Base-by-base conservation (phyloP, 2,797 vertebrate genomes). In the Harpagifer antarcticus region DNA sequence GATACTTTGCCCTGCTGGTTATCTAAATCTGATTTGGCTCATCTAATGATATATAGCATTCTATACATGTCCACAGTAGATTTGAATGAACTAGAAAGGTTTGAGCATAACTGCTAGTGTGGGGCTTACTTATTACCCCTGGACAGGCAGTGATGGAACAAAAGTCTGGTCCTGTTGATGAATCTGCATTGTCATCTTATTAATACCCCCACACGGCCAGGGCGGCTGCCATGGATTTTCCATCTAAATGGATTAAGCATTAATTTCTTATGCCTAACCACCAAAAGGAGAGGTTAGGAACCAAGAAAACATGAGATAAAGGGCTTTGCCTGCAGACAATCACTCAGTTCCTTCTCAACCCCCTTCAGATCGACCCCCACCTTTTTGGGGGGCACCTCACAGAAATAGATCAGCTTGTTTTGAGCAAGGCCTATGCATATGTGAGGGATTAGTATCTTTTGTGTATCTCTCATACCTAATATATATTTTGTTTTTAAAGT, bases 171-270 rank as follows among this genome's bases (percentile, higher is more conserved):
- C 65, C 79, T 76, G 50, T 73, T 92, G 92, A 94, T 93, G 85
- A 91, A 93, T 93, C 86, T 92, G 81, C 92, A 88, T 88, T 81
- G 87, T 92, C 92, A 94, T 90, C 83, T 88, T 89, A 93, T 92
- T 94, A 94, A 93, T 93, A 90, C 88, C 81, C 73, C 68, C 82
- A 86, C 84, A 88, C 62, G 27, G 76, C 69, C 60, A 50, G 37
- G 79, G 80, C 61, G 72, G 76, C 86, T 81, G 70, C 82, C 83
- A 92, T 93, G 87, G 91, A 92, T 94, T 94, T 95, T 91, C 90
- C 86, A 88, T 94, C 92, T 88, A 89, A 94, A 93, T 77, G 86
- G 90, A 94, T 95, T 94, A 94, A 82, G 85, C 87, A 87, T 91
- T 91, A 79, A 93, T 95, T 93, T 91, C 79, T 89, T 92, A 85